phyloP scores from a whole-genome alignment of 2,797 vertebrate species.

The Tenualosa thibaudeaui region DNA sequence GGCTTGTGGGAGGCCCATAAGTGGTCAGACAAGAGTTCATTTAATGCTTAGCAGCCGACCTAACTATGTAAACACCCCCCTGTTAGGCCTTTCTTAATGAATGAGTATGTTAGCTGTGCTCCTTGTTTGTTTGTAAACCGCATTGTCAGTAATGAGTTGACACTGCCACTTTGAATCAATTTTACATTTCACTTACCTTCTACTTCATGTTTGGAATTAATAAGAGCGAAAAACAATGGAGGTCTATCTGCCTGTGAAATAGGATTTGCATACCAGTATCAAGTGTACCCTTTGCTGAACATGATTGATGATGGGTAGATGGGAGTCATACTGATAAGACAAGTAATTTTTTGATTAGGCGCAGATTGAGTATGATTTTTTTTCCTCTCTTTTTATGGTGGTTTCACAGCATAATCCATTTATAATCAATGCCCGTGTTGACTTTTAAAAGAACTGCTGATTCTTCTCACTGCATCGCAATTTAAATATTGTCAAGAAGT shows the following conservation, averaged over 20 bases:
- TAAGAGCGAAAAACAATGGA: constrained; percentile 45
- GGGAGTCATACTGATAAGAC: constrained; percentile 16
- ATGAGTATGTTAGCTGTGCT: constrained; percentile 9
- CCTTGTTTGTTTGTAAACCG: constrained; percentile 19
- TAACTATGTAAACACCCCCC: constrained; percentile 17
- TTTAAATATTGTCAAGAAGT: too few relatives aligned
- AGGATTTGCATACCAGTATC: constrained; percentile 44
- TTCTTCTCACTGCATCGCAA: too few relatives aligned
- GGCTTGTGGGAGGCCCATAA: constrained; percentile 10
- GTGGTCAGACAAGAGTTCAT: constrained; percentile 4
- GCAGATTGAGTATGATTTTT: neutral
- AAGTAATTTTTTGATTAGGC: constrained; percentile 13
- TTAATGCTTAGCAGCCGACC: constrained; percentile 8
- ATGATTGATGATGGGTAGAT: constrained; percentile 23
- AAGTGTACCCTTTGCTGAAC: constrained; percentile 29
- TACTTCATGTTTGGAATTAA: constrained; percentile 48
- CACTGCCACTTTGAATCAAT: constrained; percentile 51
- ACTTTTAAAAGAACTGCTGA: constrained; percentile 2
- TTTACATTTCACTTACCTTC: constrained; percentile 55
- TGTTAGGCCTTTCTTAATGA: constrained; percentile 16
- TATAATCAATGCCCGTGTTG: neutral
- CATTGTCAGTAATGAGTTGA: constrained; percentile 34
- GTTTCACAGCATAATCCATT: neutral
- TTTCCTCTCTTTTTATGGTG: neutral
- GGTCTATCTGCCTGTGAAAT: constrained; percentile 63